Base-by-base conservation (phyloP, 2,888 invertebrate genomes). In the Tryphoninae sp. region DNA sequence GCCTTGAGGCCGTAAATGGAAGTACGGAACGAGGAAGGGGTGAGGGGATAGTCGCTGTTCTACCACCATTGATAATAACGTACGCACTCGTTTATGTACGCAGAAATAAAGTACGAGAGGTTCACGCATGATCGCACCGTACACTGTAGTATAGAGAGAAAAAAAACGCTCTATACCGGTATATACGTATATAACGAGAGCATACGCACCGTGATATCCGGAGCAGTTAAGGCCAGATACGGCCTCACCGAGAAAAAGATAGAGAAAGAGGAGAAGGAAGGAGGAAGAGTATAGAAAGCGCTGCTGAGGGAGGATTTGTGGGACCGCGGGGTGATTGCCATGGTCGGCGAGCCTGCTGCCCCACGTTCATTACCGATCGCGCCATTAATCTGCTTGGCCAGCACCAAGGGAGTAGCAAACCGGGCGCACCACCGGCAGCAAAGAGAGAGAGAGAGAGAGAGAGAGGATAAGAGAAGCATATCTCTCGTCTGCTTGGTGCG, bases 291-390 rank as follows among this genome's bases (percentile, higher is more conserved):
- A 62, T 40, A 55, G 51, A 68, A 67, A 76, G 23, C 42, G 62
- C 26, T 62, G 69, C 80, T 55, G 68, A 83, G 82, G 80, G 73
- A 74, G 85, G 88, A 88, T 88, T 88, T 88, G 88, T 87, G 86
- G 84, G 87, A 86, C 83, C 83, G 82, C 81, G 69, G 80, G 85
- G 82, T 88, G 89, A 88, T 88, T 88, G 88, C 88, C 83, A 83
- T 85, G 84, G 84, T 84, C 85, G 85, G 84, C 83, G 86, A 73
- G 64, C 62, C 69, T 77, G 73, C 80, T 73, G 76, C 80, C 74
- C 86, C 85, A 86, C 88, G 88, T 89, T 90, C 89, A 89, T 89
- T 89, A 89, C 89, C 87, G 89, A 89, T 89, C 89, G 87, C 86
- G 84, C 89, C 89, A 89, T 90, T 89, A 90, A 90, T 89, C 89